Evolutionary conservation across 2,888 invertebrate species (phyloP).

Genomic region (Aproaerema taeniolella): DNA sequence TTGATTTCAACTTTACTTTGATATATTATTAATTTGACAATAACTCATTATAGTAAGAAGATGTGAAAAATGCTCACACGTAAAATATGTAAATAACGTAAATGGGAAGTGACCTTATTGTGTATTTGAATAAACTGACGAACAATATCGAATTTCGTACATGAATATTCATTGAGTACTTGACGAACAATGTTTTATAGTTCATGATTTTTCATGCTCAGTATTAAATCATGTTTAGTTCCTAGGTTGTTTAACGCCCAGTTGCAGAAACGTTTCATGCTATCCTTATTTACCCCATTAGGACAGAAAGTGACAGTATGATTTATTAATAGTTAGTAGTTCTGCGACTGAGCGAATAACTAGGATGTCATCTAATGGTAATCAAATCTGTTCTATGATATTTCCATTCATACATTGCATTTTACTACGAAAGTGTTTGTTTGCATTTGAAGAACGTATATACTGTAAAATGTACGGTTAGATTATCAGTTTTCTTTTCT

Average conservation of each 20-base stretch:
- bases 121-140: conserved; percentile 21
- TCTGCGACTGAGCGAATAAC: too few species aligned
- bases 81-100: conserved; percentile 26
- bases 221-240: conserved; percentile 14
- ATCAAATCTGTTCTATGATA: conserved; percentile 16
- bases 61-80: conserved; percentile 22
- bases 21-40: conserved; percentile 13
- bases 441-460: conserved; percentile 16
- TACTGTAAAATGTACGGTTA: too few species aligned
- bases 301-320: too few species aligned
- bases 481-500: too few species aligned
- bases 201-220: conserved; percentile 10
- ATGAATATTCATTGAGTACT: conserved; percentile 7
- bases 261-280: too few species aligned
- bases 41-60: conserved; percentile 9
- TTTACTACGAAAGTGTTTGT: conserved; percentile 27
- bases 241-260: conserved; percentile 6
- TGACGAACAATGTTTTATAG: conserved; percentile 8
- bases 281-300: too few species aligned
- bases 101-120: conserved; percentile 34
- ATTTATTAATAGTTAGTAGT: too few species aligned
- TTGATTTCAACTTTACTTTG: conserved; percentile 3
- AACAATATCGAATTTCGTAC: conserved; percentile 16
- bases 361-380: background rate
- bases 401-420: conserved; percentile 45